These are phyloP conservation scores for Scrobipalpa atriplicella DNA, from an alignment of 2,888 invertebrate species.

Conservation along the genomic window DNA sequence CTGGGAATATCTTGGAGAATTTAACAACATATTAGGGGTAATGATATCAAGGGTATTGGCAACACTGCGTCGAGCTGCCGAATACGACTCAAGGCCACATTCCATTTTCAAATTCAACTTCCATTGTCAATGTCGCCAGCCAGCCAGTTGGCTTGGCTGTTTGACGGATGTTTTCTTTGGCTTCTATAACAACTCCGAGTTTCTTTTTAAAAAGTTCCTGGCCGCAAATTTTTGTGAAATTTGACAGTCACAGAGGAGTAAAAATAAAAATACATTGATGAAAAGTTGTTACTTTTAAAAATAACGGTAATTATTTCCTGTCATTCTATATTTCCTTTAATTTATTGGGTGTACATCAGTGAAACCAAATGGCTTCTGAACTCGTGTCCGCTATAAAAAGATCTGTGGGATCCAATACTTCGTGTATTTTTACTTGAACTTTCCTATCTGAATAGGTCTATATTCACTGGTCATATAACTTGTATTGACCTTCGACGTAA, in stretches of 20 bases:
- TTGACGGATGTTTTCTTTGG: conserved; percentile 70
- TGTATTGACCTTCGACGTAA: neutral
- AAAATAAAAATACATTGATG: no score
- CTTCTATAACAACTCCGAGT: conserved; percentile 21
- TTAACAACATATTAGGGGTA: no score
- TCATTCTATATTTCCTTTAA: no score
- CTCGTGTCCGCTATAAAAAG: no score
- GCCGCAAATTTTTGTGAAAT: neutral
- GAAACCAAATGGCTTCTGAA: no score
- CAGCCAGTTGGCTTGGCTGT: conserved; percentile 46
- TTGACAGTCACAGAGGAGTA: no score
- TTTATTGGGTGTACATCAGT: no score
- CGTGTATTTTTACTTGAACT: neutral
- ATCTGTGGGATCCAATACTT: neutral
- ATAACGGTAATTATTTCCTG: no score
- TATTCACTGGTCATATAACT: conserved; percentile 25
- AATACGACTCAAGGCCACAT: conserved; percentile 79
- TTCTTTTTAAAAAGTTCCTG: conserved; percentile 12
- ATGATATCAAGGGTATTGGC: no score
- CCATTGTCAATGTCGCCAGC: conserved; percentile 71
- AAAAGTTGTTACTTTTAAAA: no score
- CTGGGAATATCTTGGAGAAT: no score
- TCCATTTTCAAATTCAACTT: conserved; percentile 74
- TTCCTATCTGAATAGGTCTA: neutral
- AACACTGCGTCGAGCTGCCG: conserved; percentile 51